Base-by-base conservation (phyloP, 2,888 invertebrate genomes). In the Trichopoda pennipes region DNA sequence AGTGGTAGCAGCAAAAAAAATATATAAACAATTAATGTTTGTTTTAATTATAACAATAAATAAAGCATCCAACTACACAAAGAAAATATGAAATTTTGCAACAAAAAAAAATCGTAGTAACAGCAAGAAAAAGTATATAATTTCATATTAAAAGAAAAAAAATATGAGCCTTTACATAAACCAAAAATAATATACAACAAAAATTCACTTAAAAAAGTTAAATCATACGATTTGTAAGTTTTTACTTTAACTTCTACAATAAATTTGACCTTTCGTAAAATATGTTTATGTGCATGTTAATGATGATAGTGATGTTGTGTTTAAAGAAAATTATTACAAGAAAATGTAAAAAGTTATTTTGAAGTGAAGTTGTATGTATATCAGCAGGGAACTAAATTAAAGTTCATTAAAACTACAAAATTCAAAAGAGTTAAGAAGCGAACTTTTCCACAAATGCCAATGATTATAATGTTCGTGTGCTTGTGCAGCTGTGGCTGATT, bases 11-110 rank as follows among this genome's bases (percentile, higher is more conserved):
- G 17, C 19, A 12, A 58, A 19, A 19, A 53, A 51, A 28, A 56
- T 56, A 56, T 56, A 35, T 64, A 72, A 73, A 79, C 58, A 79
- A 75, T 68, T 79, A 56, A 66, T 82, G 79, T 82, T 82, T 82
- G 79, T 82, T 82, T 82, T 79, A 82, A 82, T 82, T 82, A 82
- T 68, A 75, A 80, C 51, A 63, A 80, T 64, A 58, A 76, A 38
- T 69, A 38, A 47, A n/a, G 56, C 35, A 51, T 51, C 10, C 16
- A 51, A 42, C 7, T 7, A 38, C 21, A 66, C 19, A 69, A 63
- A 28, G 58, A 42, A 38, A 63, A 51, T 12, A 61, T 60, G 8
- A 53, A 19, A 21, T 38, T 19, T 17, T 28, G 28, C 28, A 28
- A 28, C 4, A 28, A 28, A 28, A 28, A 28, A 28, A 28, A 28